Percentiles rank a stretch among this genome's conserved stretches.
Evolutionary conservation across 1,140 invertebrate genomes (phyloP).

Genomic region (Lasioglossum baleicum): DNA sequence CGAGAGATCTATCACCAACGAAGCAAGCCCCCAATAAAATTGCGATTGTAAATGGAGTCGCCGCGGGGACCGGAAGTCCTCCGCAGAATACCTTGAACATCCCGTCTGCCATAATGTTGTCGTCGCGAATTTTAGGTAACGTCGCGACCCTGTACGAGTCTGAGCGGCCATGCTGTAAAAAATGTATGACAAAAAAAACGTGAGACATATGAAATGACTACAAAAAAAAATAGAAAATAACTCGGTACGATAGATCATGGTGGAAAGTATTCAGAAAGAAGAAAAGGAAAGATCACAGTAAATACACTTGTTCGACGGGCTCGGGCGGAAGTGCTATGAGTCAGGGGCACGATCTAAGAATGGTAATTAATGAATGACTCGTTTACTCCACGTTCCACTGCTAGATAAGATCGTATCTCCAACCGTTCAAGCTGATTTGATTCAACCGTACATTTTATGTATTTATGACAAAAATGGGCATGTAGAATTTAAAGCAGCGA

Average conservation of each 20-base stretch:
- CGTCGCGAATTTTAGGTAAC: slow-evolving; percentile 91
- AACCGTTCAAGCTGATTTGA: too few species aligned
- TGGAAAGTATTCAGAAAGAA: too few species aligned
- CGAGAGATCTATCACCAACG: not conserved
- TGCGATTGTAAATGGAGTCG: slow-evolving; percentile 30
- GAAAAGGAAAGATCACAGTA: too few species aligned
- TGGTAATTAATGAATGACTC: too few species aligned
- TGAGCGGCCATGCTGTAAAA: slow-evolving; percentile 91
- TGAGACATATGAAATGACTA: slow-evolving; percentile 35
- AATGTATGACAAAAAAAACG: slow-evolving; percentile 71
- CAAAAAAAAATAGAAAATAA: not conserved
- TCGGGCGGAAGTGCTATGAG: not conserved
- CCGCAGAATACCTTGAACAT: slow-evolving; percentile 90
- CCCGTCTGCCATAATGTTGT: slow-evolving; percentile 96
- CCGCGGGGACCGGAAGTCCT: slow-evolving; percentile 39
- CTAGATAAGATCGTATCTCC: too few species aligned
- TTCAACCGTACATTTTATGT: too few species aligned
- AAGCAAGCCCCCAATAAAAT: slow-evolving; percentile 27
- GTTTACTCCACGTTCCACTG: too few species aligned
- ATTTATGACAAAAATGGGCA: too few species aligned
- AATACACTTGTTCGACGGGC: not conserved
- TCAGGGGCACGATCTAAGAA: too few species aligned
- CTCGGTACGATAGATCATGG: not conserved
- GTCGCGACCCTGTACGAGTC: slow-evolving; percentile 97
- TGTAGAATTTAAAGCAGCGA: too few species aligned